Conservation (phyloP, 2,888 invertebrate genomes). For the Drosophila neutralis region DNA sequence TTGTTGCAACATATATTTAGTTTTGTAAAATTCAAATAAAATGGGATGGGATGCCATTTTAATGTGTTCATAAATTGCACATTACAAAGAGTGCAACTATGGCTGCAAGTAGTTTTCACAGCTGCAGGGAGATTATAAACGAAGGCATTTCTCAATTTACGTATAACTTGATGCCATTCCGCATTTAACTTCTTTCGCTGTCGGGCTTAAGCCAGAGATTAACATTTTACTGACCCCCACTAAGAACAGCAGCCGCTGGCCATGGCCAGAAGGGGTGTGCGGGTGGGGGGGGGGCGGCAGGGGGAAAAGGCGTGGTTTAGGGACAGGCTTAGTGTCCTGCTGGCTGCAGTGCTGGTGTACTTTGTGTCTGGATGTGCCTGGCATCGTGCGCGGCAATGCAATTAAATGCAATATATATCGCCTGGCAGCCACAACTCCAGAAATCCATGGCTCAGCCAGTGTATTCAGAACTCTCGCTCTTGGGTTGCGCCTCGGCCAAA, state of each 20-base stretch:
- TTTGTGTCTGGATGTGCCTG: conserved; percentile 21
- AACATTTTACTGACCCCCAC: conserved; percentile 52
- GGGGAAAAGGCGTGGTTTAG: conserved; percentile 4
- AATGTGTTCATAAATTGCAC: conserved; percentile 19
- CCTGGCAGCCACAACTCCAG: conserved; percentile 27
- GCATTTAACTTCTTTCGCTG: conserved; percentile 49
- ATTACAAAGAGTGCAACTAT: background rate
- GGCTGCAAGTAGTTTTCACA: conserved; percentile 7
- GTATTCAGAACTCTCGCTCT: conserved; percentile 12
- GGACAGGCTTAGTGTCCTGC: conserved; percentile 62
- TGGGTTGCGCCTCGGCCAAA: conserved; percentile 35
- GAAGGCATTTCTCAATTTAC: conserved; percentile 42
- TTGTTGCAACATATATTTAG: background rate
- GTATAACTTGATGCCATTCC: conserved; percentile 29
- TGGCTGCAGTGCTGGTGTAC: conserved; percentile 19
- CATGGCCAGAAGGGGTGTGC: background rate
- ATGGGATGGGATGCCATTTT: background rate
- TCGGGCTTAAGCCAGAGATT: conserved; percentile 59
- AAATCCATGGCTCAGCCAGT: background rate
- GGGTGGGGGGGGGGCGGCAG: too few species aligned
- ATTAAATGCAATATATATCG: conserved; percentile 81
- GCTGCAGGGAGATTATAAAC: conserved; percentile 57
- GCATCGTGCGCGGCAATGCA: conserved; percentile 68
- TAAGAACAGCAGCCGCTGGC: conserved; percentile 16
- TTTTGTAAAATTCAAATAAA: background rate